Base-by-base conservation (phyloP, 2,797 vertebrate genomes). In the Falco berigora region DNA sequence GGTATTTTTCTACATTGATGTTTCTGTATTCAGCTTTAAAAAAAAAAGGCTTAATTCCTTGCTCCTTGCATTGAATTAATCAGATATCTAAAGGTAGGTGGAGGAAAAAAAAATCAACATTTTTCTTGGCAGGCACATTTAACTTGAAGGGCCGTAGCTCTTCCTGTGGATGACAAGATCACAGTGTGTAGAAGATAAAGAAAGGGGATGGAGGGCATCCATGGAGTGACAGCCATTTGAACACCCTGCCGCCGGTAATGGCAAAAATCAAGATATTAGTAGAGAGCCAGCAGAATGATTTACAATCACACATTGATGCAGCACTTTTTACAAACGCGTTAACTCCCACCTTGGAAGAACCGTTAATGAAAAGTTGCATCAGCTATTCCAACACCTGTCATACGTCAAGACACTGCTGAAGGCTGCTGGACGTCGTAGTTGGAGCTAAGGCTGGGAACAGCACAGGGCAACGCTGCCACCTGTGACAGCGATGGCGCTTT, bases 341-440 rank as follows among this genome's bases (percentile, higher is more conserved):
- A 59, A 84, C 96, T 97, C 94, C 96, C 95, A 85, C 95, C 95
- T 78, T 46, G 91, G 94, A 89, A 92, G 90, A 85, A 19, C 90
- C 30, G 72, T 32, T 96, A 85, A 95, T 92, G 97, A 96, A 91
- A 95, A 96, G 96, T 82, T 59, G 75, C 86, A 52, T 91, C 93
- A 76, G 95, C 97, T 59, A 58, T 86, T 81, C 78, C 17, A 28
- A 73, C 17, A 76, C 83, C 93, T 74, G 86, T 78, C 90, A 71
- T 87, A 47, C 86, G 32, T 17, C 27, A 28, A 46, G 88, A 32
- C 1, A 0, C n/a, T 10, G 58, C 56, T 7, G 72, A 46, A 5
- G 1, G 27, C 40, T 18, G 30, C 58, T 6, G 68, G 82, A 4
- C 2, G 11, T 10, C 0, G 56, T 2, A 4, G 55, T 15, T 8